Percentiles rank a stretch among this genome's conserved stretches.
phyloP scores from a whole-genome alignment of 2,113 vertebrate genomes.

The Alligator sinensis region DNA sequence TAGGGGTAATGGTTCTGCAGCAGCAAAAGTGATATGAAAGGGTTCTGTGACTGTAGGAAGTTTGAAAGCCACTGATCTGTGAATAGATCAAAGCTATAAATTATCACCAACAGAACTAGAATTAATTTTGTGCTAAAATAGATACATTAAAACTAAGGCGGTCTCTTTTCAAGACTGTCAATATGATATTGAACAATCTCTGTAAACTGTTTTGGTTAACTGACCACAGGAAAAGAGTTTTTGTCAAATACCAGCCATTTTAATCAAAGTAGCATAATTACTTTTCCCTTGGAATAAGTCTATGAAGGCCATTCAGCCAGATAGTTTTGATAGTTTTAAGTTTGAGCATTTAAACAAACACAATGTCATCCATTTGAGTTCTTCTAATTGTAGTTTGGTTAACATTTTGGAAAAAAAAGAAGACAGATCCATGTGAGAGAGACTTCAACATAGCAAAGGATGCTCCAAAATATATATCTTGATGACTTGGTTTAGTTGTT shows the following conservation, averaged over 20 bases:
- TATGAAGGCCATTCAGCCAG: background rate
- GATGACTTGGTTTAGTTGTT: background rate
- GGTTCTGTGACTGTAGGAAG: too few relatives aligned
- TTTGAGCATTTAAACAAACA: background rate
- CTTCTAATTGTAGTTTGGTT: background rate
- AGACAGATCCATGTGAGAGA: background rate
- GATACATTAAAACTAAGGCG: background rate
- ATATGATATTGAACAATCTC: background rate
- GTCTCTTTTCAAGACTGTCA: background rate
- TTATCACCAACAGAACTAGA: too few relatives aligned
- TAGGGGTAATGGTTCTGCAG: too few relatives aligned
- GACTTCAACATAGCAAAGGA: background rate
- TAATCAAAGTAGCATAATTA: background rate
- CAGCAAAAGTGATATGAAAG: too few relatives aligned
- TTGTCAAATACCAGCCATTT: background rate
- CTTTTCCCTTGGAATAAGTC: background rate
- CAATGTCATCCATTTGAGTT: background rate
- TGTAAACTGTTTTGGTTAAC: background rate
- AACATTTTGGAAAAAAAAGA: background rate
- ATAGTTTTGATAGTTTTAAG: background rate
- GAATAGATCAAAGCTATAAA: too few relatives aligned
- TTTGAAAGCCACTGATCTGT: too few relatives aligned
- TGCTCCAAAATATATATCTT: background rate
- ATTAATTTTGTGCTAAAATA: too few relatives aligned
- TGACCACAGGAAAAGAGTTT: background rate